phyloP scores from a whole-genome alignment of 2,113 vertebrate genomes.

The Psittacula cyanocephala region DNA sequence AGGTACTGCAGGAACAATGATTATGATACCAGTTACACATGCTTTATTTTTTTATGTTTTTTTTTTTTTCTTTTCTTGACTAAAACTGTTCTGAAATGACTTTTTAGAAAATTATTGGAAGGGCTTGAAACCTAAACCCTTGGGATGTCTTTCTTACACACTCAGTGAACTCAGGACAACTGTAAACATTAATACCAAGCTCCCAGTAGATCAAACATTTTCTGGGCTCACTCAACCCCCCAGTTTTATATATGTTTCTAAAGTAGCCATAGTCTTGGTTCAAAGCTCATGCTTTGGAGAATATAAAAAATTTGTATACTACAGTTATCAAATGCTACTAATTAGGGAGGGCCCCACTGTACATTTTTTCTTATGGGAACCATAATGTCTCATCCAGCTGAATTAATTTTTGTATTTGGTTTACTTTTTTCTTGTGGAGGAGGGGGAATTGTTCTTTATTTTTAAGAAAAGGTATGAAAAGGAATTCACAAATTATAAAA shows the following conservation, averaged over 20 bases:
- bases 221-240: not conserved
- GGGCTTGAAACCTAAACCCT: accelerated
- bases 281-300: not conserved
- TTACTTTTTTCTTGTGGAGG: not conserved
- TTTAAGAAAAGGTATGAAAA: not conserved
- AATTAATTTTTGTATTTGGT: not conserved
- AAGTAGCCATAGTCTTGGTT: not conserved
- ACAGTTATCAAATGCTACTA: not conserved
- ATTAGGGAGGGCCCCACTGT: not conserved
- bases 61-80: not conserved
- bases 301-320: not conserved
- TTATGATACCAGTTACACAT: not conserved
- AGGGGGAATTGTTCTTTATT: not conserved
- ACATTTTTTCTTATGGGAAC: not conserved
- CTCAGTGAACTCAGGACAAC: not conserved
- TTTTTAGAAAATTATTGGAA: not conserved
- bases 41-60: not conserved
- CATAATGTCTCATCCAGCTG: not conserved
- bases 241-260: not conserved
- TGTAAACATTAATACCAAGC: not conserved
- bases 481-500: not conserved
- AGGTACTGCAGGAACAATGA: not conserved
- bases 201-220: not conserved
- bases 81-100: not conserved
- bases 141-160: not conserved